Base-by-base conservation (phyloP, 2,113 vertebrate genomes). In the Litocranius walleri region DNA sequence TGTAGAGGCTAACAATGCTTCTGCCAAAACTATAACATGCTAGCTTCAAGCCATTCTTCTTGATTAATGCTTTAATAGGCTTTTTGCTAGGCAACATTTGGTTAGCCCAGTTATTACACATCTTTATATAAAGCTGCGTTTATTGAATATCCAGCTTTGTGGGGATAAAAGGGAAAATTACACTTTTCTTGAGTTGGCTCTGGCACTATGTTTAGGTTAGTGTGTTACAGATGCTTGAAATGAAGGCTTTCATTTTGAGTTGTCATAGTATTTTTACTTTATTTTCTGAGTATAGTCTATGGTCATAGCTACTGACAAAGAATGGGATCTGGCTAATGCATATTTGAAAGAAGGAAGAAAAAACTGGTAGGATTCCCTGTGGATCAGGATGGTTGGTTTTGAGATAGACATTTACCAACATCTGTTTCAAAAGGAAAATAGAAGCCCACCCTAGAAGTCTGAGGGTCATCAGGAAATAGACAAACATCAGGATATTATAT, bases 391-490 rank as follows among this genome's bases (percentile, higher is more conserved):
- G 1, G 97, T 93, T 19, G 96, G 40, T 91, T 96, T 86, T 64
- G 50, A 96, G 61, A 83, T 29, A 87, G 95, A 92, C 91, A 88
- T 97, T 62, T 85, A 94, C 43, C 88, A 92, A 93, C 84, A 97
- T 98, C 92, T 98, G 93, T 81, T 97, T 97, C 96, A 94, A 0
- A 0, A 97, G 74, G 57, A 96, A 95, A 97, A 36, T 3, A 17
- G 94, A 87, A 3, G 2, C 84, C 92, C 77, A 97, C 96, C 48
- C 95, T 95, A 93, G 97, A 98, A 98, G 98, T 96, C 91, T 80
- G 97, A 97, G 90, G 98, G 98, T 99, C 98, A 98, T 61, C 90
- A 98, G 98, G 98, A 98, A 98, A 98, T 96, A 98, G 96, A 97
- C 98, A 96, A 85, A 96, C 97, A 97, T 95, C 94, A 97, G 97